Conservation (phyloP, 2,888 invertebrate genomes). For the Congeria kusceri region DNA sequence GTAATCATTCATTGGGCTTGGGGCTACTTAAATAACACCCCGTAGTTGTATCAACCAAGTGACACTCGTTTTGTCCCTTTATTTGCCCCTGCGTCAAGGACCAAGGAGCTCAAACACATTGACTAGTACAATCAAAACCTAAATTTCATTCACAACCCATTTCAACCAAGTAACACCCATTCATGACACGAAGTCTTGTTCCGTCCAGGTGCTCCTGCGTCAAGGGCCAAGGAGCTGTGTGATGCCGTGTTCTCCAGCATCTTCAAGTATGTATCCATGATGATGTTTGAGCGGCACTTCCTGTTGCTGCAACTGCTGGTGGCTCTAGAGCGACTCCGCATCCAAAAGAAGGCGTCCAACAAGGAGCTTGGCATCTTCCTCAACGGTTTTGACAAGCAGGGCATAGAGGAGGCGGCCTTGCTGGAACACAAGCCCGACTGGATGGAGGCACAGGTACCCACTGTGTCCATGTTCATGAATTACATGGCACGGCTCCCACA, state of each 20-base stretch:
- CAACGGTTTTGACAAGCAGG: conserved; percentile 81
- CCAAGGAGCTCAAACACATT: conserved; percentile 83
- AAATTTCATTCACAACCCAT: too few species aligned
- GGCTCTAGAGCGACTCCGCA: conserved; percentile 80
- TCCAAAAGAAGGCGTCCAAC: conserved; percentile 75
- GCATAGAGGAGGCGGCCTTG: conserved; percentile 73
- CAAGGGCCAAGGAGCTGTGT: conserved; percentile 82
- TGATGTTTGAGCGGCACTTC: conserved; percentile 83
- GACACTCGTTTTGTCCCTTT: too few species aligned
- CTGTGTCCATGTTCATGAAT: too few species aligned
- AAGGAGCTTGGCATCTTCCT: conserved; percentile 83
- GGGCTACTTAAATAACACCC: too few species aligned
- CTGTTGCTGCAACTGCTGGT: conserved; percentile 80
- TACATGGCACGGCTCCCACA: too few species aligned
- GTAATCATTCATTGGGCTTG: too few species aligned
- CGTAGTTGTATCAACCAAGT: too few species aligned
- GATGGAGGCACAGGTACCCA: conserved; percentile 76
- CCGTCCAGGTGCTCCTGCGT: conserved; percentile 78
- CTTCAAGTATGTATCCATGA: conserved; percentile 77
- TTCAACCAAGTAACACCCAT: too few species aligned
- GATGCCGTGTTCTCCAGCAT: conserved; percentile 79
- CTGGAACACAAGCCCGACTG: conserved; percentile 80
- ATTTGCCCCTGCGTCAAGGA: conserved; percentile 80
- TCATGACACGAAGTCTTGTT: too few species aligned
- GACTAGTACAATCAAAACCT: too few species aligned